These are phyloP conservation scores for Chaenocephalus aceratus DNA, from an alignment of 2,113 vertebrate species.

Conservation along the genomic window DNA sequence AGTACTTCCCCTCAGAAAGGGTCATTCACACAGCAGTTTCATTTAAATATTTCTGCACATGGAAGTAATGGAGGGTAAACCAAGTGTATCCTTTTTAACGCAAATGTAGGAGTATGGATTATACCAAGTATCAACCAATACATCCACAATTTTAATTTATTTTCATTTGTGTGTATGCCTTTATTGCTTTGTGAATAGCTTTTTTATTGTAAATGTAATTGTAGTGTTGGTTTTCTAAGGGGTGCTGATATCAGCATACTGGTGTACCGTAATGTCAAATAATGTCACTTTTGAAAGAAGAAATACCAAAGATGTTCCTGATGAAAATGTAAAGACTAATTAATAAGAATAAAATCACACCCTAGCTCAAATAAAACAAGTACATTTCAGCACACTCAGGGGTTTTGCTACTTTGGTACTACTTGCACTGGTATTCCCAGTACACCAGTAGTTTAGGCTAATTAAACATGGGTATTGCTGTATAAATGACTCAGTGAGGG, in stretches of 20 bases:
- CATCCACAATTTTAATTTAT: not conserved
- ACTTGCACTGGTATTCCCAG: not conserved
- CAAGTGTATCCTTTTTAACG: slow-evolving; percentile 1
- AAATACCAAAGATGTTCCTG: no score
- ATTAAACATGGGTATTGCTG: not conserved
- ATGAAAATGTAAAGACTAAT: no score
- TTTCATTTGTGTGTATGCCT: not conserved
- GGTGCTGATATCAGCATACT: not conserved
- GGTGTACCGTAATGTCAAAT: not conserved
- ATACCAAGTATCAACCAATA: no score
- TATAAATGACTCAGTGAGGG: no score
- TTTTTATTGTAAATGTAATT: not conserved
- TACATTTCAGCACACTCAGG: not conserved
- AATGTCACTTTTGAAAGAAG: not conserved
- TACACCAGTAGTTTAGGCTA: not conserved
- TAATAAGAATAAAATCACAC: not conserved
- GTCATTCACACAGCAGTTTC: slow-evolving; percentile 25
- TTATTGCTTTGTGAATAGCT: not conserved
- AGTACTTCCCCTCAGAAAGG: not conserved
- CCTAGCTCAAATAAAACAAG: no score
- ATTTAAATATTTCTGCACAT: slow-evolving; percentile 17
- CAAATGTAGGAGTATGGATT: not conserved
- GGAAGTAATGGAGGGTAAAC: slow-evolving; percentile 20
- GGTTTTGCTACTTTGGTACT: not conserved
- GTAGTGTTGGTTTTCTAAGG: not conserved